These are phyloP conservation scores for Valencia hispanica DNA, from an alignment of 2,797 vertebrate genomes.

Conservation along the genomic window DNA sequence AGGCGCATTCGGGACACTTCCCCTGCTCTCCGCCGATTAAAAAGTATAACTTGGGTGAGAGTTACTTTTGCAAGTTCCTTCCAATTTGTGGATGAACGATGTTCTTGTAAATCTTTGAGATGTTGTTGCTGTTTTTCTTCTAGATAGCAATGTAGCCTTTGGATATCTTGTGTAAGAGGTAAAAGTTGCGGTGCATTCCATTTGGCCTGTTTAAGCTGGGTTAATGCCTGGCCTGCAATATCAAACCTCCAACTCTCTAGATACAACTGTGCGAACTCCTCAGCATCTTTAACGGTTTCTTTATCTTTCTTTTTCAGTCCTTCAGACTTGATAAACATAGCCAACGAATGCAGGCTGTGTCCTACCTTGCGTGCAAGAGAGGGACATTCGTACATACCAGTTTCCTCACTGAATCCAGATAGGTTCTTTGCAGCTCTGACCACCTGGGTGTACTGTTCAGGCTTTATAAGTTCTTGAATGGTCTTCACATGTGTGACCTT, in stretches of 20 bases:
- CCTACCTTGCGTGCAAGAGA: conserved; percentile 29
- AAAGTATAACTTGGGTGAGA: too few species aligned
- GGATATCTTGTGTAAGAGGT: background rate
- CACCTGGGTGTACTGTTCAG: background rate
- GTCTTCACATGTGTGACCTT: conserved; percentile 6
- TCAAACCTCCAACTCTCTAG: conserved; percentile 33
- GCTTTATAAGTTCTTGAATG: conserved; percentile 25
- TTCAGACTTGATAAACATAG: conserved; percentile 28
- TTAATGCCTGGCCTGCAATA: conserved; percentile 18
- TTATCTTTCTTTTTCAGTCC: conserved; percentile 10
- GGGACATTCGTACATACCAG: conserved; percentile 11
- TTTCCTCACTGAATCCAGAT: background rate
- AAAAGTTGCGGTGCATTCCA: background rate
- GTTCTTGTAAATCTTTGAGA: too few species aligned
- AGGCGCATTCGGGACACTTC: too few species aligned
- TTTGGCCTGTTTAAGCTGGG: conserved; percentile 16
- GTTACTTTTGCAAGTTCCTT: too few species aligned
- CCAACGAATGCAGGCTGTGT: conserved; percentile 30
- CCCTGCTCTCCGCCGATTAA: too few species aligned
- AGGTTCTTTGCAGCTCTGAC: conserved; percentile 3
- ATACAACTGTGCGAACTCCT: conserved; percentile 24
- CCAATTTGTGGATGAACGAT: too few species aligned
- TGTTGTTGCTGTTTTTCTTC: too few species aligned
- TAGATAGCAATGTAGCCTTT: background rate
- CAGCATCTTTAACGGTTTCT: conserved; percentile 16